Conservation (phyloP, 2,797 vertebrate species). For the Borostomias antarcticus region DNA sequence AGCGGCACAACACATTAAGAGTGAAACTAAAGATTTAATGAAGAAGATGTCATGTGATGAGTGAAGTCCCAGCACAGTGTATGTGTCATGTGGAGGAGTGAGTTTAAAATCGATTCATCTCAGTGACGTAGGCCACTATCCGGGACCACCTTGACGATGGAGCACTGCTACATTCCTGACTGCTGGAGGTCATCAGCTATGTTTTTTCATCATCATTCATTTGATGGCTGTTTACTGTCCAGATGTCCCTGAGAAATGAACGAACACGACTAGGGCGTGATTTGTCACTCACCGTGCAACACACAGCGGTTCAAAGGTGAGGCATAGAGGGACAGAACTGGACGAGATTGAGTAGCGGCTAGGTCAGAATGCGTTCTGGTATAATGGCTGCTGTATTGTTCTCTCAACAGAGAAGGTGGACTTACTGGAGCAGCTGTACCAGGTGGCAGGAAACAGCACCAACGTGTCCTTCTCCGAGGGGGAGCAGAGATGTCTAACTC, state of each 20-base stretch:
- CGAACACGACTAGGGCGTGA: constrained; percentile 4
- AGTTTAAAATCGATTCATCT: too few relatives aligned
- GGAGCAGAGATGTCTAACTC: constrained; percentile 61
- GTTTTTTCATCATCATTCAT: constrained; percentile 26
- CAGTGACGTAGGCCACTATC: too few relatives aligned
- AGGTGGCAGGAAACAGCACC: constrained; percentile 45
- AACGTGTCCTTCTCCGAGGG: constrained; percentile 69
- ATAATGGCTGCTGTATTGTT: neutral
- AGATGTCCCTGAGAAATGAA: constrained; percentile 14
- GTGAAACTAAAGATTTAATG: too few relatives aligned
- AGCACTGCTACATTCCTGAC: neutral
- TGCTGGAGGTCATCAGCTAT: neutral
- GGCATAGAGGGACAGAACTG: neutral
- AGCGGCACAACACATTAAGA: too few relatives aligned
- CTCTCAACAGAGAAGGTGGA: constrained; percentile 71
- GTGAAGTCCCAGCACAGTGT: neutral
- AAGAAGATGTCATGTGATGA: too few relatives aligned
- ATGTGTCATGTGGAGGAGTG: too few relatives aligned
- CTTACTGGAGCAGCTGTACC: constrained; percentile 70
- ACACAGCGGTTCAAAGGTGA: too few relatives aligned
- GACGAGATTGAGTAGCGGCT: too few relatives aligned
- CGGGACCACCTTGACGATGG: neutral
- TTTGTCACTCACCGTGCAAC: constrained; percentile 2
- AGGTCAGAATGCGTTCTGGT: too few relatives aligned
- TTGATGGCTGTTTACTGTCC: constrained; percentile 1